Percentiles rank a stretch among this genome's conserved stretches.
Conservation (phyloP, 2,888 invertebrate genomes). For the Camponotus fellah region DNA sequence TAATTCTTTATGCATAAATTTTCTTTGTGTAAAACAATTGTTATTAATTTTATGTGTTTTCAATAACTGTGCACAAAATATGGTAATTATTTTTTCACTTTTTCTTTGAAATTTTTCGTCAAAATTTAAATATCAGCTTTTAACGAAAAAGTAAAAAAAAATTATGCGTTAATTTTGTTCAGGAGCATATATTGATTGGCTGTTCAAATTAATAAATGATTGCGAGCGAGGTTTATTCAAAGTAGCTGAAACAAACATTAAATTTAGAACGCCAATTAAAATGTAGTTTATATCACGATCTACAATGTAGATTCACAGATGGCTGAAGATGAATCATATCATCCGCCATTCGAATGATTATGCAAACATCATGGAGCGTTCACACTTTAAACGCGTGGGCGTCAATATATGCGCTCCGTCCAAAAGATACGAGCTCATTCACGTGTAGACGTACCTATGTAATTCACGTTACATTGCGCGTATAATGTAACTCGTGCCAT, state of each 20-base stretch:
- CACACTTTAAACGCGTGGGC: conserved; percentile 33
- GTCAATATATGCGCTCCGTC: conserved; percentile 33
- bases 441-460: conserved; percentile 46
- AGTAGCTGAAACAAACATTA: neutral
- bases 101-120: no score
- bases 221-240: neutral
- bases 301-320: neutral
- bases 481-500: conserved; percentile 55
- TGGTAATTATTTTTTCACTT: neutral
- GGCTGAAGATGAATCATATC: conserved; percentile 35
- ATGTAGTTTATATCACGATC: neutral
- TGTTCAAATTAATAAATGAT: neutral
- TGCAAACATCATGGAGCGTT: conserved; percentile 38
- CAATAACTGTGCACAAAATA: neutral
- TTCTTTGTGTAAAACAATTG: no score
- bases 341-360: conserved; percentile 27
- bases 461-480: conserved; percentile 53
- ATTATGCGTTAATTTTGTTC: no score
- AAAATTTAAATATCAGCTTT: no score
- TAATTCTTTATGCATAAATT: no score
- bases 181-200: neutral
- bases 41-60: no score
- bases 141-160: no score
- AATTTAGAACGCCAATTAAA: neutral
- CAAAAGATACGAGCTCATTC: conserved; percentile 47